A percentile compares a stretch with the other conserved stretches of the same genome.
Evolutionary conservation across 2,113 vertebrate genomes (phyloP).

Genomic region (Tachysurus vachellii): DNA sequence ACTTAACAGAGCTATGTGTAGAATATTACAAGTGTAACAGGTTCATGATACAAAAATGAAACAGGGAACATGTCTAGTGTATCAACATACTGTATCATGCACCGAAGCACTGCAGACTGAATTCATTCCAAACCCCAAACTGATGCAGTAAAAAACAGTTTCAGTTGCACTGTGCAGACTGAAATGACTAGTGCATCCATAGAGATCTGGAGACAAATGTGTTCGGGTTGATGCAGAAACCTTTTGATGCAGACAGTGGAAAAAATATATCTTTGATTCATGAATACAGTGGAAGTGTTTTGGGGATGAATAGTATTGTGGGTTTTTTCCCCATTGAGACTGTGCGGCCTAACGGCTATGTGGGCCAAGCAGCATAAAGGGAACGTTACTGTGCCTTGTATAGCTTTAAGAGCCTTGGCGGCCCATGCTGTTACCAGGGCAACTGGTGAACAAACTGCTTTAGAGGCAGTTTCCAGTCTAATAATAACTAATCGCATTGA

Average conservation of each 20-base stretch:
- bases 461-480: slow-evolving; percentile 81
- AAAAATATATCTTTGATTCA: slow-evolving; percentile 11
- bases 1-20: neutral
- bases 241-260: neutral
- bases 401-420: slow-evolving; percentile 79
- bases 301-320: slow-evolving; percentile 19
- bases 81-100: slow-evolving; percentile 1
- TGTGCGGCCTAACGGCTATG: slow-evolving; percentile 34
- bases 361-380: slow-evolving; percentile 58
- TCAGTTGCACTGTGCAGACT: neutral
- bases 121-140: slow-evolving; percentile 27
- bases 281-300: neutral
- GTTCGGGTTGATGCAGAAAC: neutral
- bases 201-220: neutral
- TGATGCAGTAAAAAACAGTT: neutral
- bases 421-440: slow-evolving; percentile 86
- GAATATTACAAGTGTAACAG: neutral
- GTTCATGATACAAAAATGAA: neutral
- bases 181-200: neutral
- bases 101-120: neutral
- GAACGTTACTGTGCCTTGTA: slow-evolving; percentile 58
- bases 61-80: neutral
- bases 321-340: slow-evolving; percentile 22
- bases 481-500: slow-evolving; percentile 86
- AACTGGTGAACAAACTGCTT: slow-evolving; percentile 86